These are phyloP conservation scores for Anguilla obscura DNA, from an alignment of 2,797 vertebrate genomes.

Conservation along the genomic window DNA sequence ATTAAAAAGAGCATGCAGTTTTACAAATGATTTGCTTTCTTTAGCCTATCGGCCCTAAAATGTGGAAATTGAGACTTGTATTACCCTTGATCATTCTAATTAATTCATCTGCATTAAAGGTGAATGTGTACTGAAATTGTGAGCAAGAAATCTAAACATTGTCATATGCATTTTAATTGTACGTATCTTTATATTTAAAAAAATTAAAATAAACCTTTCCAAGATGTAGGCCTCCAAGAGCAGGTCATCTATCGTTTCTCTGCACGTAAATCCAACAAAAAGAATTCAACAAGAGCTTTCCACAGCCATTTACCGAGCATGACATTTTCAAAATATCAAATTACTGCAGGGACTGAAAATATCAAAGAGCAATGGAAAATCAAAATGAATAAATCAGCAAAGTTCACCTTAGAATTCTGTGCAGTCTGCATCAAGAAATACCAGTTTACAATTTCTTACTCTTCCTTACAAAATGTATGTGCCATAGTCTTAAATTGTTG, in stretches of 20 bases:
- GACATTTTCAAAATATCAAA: constrained; percentile 29
- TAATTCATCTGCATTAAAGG: no score
- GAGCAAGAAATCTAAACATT: no score
- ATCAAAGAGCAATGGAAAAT: constrained; percentile 15
- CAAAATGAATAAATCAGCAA: constrained; percentile 17
- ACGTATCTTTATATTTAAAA: not conserved
- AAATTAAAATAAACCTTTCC: not conserved
- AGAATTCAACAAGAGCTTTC: not conserved
- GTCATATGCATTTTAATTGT: not conserved
- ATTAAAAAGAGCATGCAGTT: no score
- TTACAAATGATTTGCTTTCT: no score
- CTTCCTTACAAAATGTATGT: not conserved
- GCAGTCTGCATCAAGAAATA: not conserved
- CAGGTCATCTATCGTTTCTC: not conserved
- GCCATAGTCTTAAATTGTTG: not conserved
- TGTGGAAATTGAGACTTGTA: not conserved
- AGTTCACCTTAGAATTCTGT: not conserved
- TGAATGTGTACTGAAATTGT: no score
- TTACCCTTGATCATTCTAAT: not conserved
- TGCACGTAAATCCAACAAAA: not conserved
- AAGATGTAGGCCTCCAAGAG: not conserved
- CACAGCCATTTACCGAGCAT: constrained; percentile 5
- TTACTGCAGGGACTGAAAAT: constrained; percentile 26
- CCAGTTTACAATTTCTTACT: not conserved
- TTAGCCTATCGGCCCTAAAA: not conserved